Percentiles rank a stretch among this genome's conserved stretches.
These are phyloP conservation scores for Gasteruption jaculator DNA, from an alignment of 2,888 invertebrate genomes.

Conservation along the genomic window DNA sequence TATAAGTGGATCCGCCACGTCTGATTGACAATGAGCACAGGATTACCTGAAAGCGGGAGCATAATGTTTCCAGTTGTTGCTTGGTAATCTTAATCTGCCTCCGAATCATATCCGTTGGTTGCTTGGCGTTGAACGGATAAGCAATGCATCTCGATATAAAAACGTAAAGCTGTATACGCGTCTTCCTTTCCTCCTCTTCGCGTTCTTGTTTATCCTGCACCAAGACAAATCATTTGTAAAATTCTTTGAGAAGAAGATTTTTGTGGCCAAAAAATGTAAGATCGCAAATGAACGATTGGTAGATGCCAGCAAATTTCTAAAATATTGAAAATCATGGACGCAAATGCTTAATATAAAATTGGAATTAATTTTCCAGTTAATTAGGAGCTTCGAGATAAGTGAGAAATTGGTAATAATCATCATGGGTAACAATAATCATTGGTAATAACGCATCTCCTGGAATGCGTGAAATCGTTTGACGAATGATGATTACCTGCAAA, in stretches of 20 bases:
- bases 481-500: slow-evolving; percentile 64
- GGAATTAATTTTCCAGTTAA: too few species aligned
- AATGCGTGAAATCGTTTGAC: too few species aligned
- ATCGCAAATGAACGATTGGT: not conserved
- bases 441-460: not conserved
- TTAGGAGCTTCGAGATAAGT: too few species aligned
- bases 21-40: too few species aligned
- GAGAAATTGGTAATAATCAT: too few species aligned
- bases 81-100: slow-evolving; percentile 94
- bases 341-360: too few species aligned
- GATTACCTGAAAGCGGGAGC: slow-evolving; percentile 86
- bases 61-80: slow-evolving; percentile 91
- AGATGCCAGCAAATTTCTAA: too few species aligned
- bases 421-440: too few species aligned
- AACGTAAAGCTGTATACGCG: slow-evolving; percentile 93
- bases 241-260: too few species aligned
- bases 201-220: slow-evolving; percentile 85
- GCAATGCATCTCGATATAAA: slow-evolving; percentile 97
- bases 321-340: too few species aligned
- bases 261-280: too few species aligned
- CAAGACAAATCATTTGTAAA: slow-evolving; percentile 14
- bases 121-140: slow-evolving; percentile 99
- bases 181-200: slow-evolving; percentile 94
- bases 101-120: slow-evolving; percentile 96
- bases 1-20: too few species aligned